These are phyloP conservation scores for Onychomys torridus DNA, from an alignment of 2,797 vertebrate species.

Conservation along the genomic window DNA sequence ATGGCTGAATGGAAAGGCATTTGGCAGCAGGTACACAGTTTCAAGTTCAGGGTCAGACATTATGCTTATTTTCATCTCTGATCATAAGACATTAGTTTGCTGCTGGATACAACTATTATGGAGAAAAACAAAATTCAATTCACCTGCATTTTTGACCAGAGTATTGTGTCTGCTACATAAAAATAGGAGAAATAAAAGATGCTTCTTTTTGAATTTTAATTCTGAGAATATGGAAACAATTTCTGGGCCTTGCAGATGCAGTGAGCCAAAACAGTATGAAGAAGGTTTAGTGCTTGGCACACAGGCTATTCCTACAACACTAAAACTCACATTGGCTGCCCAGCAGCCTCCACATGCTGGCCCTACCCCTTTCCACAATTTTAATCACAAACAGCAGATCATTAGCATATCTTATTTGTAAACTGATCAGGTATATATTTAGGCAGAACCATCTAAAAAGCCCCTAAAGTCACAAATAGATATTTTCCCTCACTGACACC, in stretches of 20 bases:
- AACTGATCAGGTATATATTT: background rate
- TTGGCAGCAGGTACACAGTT: constrained; percentile 61
- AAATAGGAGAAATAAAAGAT: constrained; percentile 73
- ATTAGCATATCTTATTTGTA: background rate
- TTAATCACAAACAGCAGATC: background rate
- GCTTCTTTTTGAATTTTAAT: constrained; percentile 79
- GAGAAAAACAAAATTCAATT: constrained; percentile 69
- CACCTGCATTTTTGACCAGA: constrained; percentile 73
- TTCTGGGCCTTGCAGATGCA: constrained; percentile 31
- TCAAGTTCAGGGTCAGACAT: constrained; percentile 68
- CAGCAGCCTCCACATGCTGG: no score
- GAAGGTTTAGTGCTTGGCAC: background rate
- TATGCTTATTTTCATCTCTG: constrained; percentile 65
- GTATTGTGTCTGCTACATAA: constrained; percentile 71
- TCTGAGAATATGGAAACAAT: constrained; percentile 65
- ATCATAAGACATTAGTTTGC: constrained; percentile 64
- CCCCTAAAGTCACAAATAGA: background rate
- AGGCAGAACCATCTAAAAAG: background rate
- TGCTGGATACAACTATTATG: constrained; percentile 51
- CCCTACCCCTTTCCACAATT: background rate
- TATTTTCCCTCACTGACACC: background rate
- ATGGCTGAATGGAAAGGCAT: constrained; percentile 4
- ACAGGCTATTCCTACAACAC: background rate
- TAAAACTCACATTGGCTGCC: background rate
- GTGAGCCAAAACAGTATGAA: background rate